Conservation (phyloP, 2,113 vertebrate species). For the Rattus norvegicus region DNA sequence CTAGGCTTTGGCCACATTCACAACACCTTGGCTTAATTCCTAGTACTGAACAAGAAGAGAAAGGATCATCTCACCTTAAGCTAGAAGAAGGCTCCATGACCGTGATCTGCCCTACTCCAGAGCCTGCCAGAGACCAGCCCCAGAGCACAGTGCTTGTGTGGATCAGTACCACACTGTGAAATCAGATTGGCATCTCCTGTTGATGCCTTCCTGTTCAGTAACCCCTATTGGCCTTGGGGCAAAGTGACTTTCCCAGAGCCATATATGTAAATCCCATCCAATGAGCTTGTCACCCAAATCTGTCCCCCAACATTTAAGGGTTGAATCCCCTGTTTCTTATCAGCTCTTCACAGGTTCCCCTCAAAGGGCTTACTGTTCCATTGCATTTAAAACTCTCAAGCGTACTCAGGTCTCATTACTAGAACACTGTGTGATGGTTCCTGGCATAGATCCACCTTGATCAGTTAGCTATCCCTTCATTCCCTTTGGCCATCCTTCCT, state of each 20-base stretch:
- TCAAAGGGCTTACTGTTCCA: not conserved
- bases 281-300: fast-evolving
- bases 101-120: not conserved
- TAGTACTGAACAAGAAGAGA: not conserved
- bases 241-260: not conserved
- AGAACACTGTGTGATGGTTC: not conserved
- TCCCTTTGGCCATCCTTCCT: not conserved
- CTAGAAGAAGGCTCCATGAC: too few species aligned
- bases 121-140: too few species aligned
- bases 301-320: too few species aligned
- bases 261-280: not conserved
- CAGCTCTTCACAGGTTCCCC: not conserved
- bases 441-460: not conserved
- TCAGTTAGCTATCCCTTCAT: not conserved
- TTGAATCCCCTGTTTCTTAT: not conserved
- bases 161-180: not conserved
- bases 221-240: too few species aligned
- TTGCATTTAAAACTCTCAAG: not conserved
- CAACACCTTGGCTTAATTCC: too few species aligned
- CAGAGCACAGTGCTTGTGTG: not conserved
- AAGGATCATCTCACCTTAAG: too few species aligned
- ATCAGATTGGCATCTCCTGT: not conserved
- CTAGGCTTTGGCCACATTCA: not conserved
- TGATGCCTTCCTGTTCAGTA: not conserved
- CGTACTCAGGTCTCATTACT: not conserved